These are phyloP conservation scores for Sminthurides bifidus DNA, from an alignment of 1,140 invertebrate genomes.

Conservation along the genomic window DNA sequence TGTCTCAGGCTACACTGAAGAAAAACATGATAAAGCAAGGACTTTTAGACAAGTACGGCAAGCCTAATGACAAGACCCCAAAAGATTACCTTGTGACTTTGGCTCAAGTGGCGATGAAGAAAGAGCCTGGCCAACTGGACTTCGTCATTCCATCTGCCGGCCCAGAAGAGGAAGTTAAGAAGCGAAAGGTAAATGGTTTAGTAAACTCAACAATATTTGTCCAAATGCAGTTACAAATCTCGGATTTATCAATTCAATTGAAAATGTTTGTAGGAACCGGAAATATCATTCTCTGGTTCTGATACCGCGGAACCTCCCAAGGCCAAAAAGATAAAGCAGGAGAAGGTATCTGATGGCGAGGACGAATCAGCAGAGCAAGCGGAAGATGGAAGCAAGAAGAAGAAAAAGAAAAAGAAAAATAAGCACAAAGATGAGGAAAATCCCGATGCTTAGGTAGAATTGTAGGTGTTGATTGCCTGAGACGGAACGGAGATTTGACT, in stretches of 20 bases:
- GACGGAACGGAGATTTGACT: too few relatives aligned
- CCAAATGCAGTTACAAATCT: too few relatives aligned
- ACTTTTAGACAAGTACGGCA: conserved; percentile 87
- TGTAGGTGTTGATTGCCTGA: too few relatives aligned
- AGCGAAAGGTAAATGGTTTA: conserved; percentile 27
- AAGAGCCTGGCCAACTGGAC: neutral
- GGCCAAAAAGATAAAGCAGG: conserved; percentile 9
- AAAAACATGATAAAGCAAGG: conserved; percentile 85
- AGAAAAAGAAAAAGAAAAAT: conserved; percentile 35
- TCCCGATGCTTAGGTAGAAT: neutral
- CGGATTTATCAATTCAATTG: too few relatives aligned
- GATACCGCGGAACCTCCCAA: neutral
- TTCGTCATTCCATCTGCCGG: conserved; percentile 30
- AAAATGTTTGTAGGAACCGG: too few relatives aligned
- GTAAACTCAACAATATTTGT: too few relatives aligned
- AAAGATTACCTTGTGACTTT: conserved; percentile 58
- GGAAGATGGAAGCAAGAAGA: conserved; percentile 34
- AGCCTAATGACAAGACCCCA: conserved; percentile 95
- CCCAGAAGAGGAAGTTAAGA: conserved; percentile 13
- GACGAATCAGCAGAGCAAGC: conserved; percentile 36
- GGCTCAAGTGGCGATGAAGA: conserved; percentile 2
- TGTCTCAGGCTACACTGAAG: conserved; percentile 62
- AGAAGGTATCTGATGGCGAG: conserved; percentile 33
- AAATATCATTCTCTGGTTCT: neutral
- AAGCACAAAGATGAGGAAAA: conserved; percentile 11